phyloP scores from a whole-genome alignment of 2,888 invertebrate genomes.

The Teinopalpus imperialis region DNA sequence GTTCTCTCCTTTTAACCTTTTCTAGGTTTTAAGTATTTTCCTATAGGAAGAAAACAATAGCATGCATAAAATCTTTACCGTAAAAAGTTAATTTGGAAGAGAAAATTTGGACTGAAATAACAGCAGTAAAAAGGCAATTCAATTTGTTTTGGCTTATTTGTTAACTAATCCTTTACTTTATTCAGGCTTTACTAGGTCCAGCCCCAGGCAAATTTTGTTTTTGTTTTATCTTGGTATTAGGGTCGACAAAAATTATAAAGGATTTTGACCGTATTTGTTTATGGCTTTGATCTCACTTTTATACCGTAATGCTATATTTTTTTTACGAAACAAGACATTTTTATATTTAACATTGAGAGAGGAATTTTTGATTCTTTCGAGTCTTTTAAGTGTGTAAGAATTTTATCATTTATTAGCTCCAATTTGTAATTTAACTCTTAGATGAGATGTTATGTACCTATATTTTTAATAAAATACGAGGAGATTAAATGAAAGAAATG shows the following conservation, averaged over 20 bases:
- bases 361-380: no score
- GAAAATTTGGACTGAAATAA: constrained; percentile 22
- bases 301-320: constrained; percentile 1
- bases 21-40: no score
- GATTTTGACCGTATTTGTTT: constrained; percentile 15
- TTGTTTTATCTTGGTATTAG: constrained; percentile 21
- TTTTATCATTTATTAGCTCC: no score
- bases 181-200: constrained; percentile 20
- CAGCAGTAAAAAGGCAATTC: constrained; percentile 22
- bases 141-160: constrained; percentile 24
- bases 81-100: constrained; percentile 25
- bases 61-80: constrained; percentile 1
- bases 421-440: no score
- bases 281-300: constrained; percentile 13
- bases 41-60: background rate
- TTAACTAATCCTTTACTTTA: constrained; percentile 26
- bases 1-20: no score
- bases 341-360: background rate
- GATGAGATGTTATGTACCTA: no score
- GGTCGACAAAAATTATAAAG: constrained; percentile 19
- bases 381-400: background rate
- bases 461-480: no score
- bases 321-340: constrained; percentile 4
- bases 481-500: no score
- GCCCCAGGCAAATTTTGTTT: constrained; percentile 22